phyloP scores from a whole-genome alignment of 2,888 invertebrate species.

The Ctena decussata region DNA sequence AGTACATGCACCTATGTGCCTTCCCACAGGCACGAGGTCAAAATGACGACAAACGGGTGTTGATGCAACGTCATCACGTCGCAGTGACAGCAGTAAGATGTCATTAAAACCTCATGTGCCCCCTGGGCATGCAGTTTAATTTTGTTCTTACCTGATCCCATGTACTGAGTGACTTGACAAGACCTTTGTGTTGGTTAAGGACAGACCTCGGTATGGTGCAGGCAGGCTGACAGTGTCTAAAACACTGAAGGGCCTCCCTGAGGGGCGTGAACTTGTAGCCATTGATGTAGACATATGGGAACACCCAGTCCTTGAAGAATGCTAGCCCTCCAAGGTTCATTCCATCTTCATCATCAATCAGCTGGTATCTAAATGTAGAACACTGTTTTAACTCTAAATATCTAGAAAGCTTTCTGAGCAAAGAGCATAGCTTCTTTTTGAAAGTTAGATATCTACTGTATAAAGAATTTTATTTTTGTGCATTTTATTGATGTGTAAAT shows the following conservation, averaged over 20 bases:
- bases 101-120: too few species aligned
- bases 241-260: slow-evolving; percentile 60
- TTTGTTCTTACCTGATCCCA: slow-evolving; percentile 72
- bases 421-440: too few species aligned
- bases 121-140: too few species aligned
- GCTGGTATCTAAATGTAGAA: slow-evolving; percentile 58
- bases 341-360: slow-evolving; percentile 63
- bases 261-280: slow-evolving; percentile 73
- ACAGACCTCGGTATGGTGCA: slow-evolving; percentile 67
- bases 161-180: slow-evolving; percentile 67
- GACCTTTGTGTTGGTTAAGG: slow-evolving; percentile 55
- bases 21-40: too few species aligned
- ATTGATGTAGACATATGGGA: slow-evolving; percentile 73
- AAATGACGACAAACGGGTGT: too few species aligned
- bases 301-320: slow-evolving; percentile 43
- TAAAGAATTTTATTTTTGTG: too few species aligned
- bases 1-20: too few species aligned
- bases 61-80: too few species aligned
- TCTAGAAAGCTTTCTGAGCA: too few species aligned
- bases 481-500: too few species aligned
- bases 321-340: slow-evolving; percentile 62
- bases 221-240: slow-evolving; percentile 47
- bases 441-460: too few species aligned
- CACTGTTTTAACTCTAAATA: background rate
- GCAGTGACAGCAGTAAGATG: too few species aligned